Evolutionary conservation across 2,113 vertebrate genomes (phyloP).

Genomic region (Dasyprocta punctata): DNA sequence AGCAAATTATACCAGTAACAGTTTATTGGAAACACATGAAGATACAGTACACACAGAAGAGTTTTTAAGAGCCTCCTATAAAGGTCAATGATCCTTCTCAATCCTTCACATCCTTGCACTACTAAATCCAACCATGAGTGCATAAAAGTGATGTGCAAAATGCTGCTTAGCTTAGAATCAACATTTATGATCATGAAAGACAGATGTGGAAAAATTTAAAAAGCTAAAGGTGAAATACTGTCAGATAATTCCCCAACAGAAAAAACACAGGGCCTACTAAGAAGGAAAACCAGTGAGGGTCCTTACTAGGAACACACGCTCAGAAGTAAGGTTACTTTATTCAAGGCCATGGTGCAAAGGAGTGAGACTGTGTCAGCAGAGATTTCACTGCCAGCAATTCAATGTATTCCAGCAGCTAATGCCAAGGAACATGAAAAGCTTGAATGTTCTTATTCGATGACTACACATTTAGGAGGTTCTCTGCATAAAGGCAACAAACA

Average conservation of each 20-base stretch:
- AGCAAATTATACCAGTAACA: background rate
- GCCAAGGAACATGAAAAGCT: constrained; percentile 72
- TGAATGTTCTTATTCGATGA: constrained; percentile 47
- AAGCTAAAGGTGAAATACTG: background rate
- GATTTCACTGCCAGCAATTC: constrained; percentile 52
- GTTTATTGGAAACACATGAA: background rate
- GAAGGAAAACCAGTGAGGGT: background rate
- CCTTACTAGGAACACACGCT: background rate
- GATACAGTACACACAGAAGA: background rate
- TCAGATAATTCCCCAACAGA: background rate
- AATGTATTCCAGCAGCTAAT: constrained; percentile 1
- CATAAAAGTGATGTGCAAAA: constrained; percentile 13
- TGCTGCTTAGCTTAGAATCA: background rate
- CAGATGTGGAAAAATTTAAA: constrained; percentile 13
- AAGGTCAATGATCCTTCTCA: background rate
- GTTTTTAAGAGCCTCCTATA: background rate
- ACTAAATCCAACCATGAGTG: background rate
- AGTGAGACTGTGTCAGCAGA: constrained; percentile 33
- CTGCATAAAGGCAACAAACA: constrained; percentile 35
- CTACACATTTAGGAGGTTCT: constrained; percentile 60
- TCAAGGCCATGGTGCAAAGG: background rate
- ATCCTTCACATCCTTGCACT: background rate
- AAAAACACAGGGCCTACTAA: background rate
- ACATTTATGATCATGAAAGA: constrained; percentile 49
- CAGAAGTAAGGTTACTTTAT: constrained; percentile 28